phyloP scores from a whole-genome alignment of 2,113 vertebrate genomes.

The Scomber japonicus region DNA sequence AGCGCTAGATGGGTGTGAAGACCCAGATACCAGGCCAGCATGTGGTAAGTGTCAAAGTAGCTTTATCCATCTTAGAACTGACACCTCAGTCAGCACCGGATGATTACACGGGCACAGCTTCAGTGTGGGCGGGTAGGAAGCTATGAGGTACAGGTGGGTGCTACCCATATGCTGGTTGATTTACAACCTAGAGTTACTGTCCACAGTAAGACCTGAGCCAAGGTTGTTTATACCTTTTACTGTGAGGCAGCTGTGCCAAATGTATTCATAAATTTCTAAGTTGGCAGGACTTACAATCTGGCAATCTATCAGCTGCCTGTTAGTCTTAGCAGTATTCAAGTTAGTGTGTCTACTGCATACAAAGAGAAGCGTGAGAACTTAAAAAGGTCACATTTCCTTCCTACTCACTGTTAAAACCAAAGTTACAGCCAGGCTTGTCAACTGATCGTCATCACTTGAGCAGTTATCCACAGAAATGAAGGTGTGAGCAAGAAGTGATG shows the following conservation, averaged over 20 bases:
- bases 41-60: not conserved
- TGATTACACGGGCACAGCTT: conserved; percentile 6
- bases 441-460: not conserved
- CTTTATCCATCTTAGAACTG: conserved; percentile 42
- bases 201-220: conserved; percentile 16
- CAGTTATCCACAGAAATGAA: not conserved
- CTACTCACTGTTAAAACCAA: not conserved
- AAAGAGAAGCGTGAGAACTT: not conserved
- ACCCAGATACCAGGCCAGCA: not conserved
- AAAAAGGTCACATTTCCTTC: not conserved
- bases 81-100: conserved; percentile 29
- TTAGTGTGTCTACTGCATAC: not conserved
- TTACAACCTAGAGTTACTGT: conserved; percentile 14
- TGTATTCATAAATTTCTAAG: not conserved
- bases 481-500: too few relatives aligned
- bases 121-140: conserved; percentile 3
- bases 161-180: conserved; percentile 18
- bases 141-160: not conserved
- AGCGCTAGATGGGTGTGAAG: conserved; percentile 8
- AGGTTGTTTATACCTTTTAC: conserved; percentile 5
- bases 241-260: not conserved
- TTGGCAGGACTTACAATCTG: not conserved
- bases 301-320: not conserved
- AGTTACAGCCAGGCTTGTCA: not conserved
- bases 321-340: not conserved